Evolutionary conservation across 2,797 vertebrate genomes (phyloP).

Genomic region (Lagodon rhomboides): DNA sequence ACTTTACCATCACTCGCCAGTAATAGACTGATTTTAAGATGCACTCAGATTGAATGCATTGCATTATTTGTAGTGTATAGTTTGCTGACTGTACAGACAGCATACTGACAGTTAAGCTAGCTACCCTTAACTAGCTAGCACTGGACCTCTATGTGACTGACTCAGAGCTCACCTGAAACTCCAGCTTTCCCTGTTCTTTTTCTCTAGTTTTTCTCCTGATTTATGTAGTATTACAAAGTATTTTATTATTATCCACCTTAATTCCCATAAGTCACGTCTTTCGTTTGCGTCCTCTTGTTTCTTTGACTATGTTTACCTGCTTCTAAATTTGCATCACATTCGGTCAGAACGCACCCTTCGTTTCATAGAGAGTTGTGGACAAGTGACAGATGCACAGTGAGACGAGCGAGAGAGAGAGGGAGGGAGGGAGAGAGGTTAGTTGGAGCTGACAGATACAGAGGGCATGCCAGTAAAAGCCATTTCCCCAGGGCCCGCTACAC

Average conservation of each 20-base stretch:
- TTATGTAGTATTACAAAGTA: neutral
- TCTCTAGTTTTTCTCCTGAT: neutral
- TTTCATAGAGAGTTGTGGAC: slow-evolving; percentile 10
- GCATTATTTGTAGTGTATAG: neutral
- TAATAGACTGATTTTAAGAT: neutral
- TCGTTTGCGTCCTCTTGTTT: slow-evolving; percentile 1
- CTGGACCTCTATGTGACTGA: neutral
- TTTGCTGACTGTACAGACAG: neutral
- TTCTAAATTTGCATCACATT: neutral
- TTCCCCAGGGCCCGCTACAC: slow-evolving; percentile 43
- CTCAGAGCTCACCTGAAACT: neutral
- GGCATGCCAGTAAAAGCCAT: slow-evolving; percentile 65
- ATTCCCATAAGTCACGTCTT: neutral
- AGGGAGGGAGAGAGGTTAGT: slow-evolving; percentile 59
- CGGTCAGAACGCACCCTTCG: neutral
- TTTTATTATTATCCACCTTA: neutral
- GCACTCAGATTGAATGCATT: neutral
- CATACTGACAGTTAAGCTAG: neutral
- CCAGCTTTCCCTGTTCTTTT: neutral
- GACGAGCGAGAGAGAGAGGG: neutral
- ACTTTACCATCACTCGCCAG: neutral
- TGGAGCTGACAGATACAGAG: slow-evolving; percentile 71
- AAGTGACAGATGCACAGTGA: slow-evolving; percentile 25
- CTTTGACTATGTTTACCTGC: slow-evolving; percentile 7
- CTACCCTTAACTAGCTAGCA: neutral